Evolutionary conservation across 2,113 vertebrate species (phyloP).

Genomic region (Suricata suricatta): DNA sequence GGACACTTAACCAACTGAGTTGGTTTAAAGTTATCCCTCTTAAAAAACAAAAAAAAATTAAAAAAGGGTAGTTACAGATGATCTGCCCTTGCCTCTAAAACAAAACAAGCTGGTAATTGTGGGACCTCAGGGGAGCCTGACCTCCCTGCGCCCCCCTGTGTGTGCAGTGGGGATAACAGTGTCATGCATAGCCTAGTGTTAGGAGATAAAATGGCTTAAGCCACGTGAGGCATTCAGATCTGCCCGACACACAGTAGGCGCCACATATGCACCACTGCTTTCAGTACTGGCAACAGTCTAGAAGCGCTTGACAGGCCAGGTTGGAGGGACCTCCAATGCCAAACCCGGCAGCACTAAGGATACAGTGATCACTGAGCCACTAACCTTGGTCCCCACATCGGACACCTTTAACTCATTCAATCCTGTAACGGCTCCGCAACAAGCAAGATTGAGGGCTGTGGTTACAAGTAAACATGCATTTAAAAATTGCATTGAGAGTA

Average conservation of each 20-base stretch:
- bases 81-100: not conserved
- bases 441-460: not conserved
- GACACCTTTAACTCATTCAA: not conserved
- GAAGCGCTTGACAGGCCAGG: not conserved
- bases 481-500: not conserved
- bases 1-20: no score
- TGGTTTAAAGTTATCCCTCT: no score
- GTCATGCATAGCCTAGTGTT: not conserved
- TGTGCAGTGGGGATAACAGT: not conserved
- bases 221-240: not conserved
- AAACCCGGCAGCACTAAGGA: not conserved
- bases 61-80: no score
- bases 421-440: not conserved
- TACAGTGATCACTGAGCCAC: not conserved
- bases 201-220: not conserved
- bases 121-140: not conserved
- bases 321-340: fast-evolving
- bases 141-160: not conserved
- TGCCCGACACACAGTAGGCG: not conserved
- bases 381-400: no score
- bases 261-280: fast-evolving
- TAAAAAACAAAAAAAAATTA: no score
- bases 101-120: not conserved
- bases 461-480: not conserved
- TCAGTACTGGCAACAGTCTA: not conserved